Evolutionary conservation across 2,797 vertebrate genomes (phyloP).

Genomic region (Phyllotis vaccarum): DNA sequence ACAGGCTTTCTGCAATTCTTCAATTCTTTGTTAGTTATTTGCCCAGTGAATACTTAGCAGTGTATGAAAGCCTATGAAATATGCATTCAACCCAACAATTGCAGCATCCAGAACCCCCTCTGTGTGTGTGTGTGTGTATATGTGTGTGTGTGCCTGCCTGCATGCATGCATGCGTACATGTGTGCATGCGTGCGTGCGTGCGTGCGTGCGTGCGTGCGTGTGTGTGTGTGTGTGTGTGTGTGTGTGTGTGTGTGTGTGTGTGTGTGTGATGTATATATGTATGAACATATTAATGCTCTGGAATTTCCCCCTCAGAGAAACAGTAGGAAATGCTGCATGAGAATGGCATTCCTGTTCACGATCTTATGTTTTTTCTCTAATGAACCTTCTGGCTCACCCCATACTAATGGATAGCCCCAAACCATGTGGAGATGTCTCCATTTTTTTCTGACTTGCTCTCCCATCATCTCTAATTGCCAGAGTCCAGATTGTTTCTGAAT

Average conservation of each 20-base stretch:
- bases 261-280: background rate
- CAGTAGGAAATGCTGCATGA: conserved; percentile 62
- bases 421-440: background rate
- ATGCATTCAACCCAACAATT: background rate
- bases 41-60: background rate
- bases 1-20: background rate
- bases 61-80: background rate
- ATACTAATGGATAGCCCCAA: conserved; percentile 21
- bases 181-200: background rate
- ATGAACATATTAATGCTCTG: conserved; percentile 29
- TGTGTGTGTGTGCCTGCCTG: too few relatives aligned
- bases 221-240: background rate
- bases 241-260: background rate
- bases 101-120: background rate
- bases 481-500: conserved; percentile 60
- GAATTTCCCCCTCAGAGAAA: conserved; percentile 63
- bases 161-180: too few relatives aligned
- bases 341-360: conserved; percentile 43
- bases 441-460: conserved; percentile 70
- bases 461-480: conserved; percentile 55
- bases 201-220: background rate
- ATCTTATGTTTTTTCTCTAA: conserved; percentile 64
- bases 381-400: conserved; percentile 65
- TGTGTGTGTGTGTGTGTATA: background rate
- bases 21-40: background rate